Evolutionary conservation across 2,888 invertebrate genomes (phyloP), one percentile per base, ranked within the genome.

Genomic region (Hypena proboscidalis): DNA sequence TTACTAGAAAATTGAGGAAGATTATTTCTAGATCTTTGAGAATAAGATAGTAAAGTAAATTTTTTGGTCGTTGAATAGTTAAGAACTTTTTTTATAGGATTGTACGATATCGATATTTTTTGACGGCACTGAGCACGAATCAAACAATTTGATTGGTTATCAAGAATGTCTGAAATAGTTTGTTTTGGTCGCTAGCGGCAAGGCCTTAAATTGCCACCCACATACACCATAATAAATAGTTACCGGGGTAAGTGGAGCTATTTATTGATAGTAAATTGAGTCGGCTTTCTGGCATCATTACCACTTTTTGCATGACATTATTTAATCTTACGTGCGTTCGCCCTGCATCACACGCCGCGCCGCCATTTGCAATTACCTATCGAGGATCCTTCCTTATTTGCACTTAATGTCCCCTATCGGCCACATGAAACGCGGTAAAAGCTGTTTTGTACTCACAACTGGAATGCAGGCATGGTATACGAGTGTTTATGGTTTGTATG

Each of bases 341-440:
- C 6, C 38, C 22, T 54, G 26, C 8, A 5, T 11, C 39, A 50
- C 37, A 48, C 39, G 47, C 35, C 15, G 17, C 14, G 11, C 40
- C 4, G 15, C 36, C 26, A 25, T 13, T n/a, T 25, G 45, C 51
- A 54, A 68, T 66, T 68, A 55, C 47, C 59, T 39, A 60, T 60
- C 64, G 51, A 47, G 26, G 34, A 43, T 38, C 38, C 54, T 58
- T 63, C 64, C 64, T 66, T 58, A 51, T 63, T 58, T 46, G 52
- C 35, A 43, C 36, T 22, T 9, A 43, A 33, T 32, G 36, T 36
- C 45, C 30, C 31, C 48, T 59, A 42, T 25, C 32, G 55, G 41
- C 33, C 36, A 38, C 38, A 35, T 59, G 47, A 48, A 46, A 42
- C 10, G 38, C 25, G 36, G 40, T 29, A 40, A 63, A 55, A 59